Percentiles rank a stretch among this genome's conserved stretches.
Conservation (phyloP, 2,888 invertebrate genomes). For the Melanotus villosus region DNA sequence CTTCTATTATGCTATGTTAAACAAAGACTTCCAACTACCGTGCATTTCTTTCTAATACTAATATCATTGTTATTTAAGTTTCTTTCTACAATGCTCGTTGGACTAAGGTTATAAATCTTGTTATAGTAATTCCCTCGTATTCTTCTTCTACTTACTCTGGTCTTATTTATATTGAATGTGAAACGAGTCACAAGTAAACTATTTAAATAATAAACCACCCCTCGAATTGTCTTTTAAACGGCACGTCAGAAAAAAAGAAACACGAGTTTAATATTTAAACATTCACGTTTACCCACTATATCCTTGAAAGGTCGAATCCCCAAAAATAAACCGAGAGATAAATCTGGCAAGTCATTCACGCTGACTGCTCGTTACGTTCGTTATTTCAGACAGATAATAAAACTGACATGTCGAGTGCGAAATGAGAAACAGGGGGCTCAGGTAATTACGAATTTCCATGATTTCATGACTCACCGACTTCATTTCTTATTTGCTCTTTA, state of each 20-base stretch:
- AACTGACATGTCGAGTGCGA: conserved; percentile 34
- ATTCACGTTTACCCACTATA: background rate
- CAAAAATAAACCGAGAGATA: conserved; percentile 4
- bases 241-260: background rate
- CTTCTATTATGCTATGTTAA: too few relatives aligned
- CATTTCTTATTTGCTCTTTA: conserved; percentile 31
- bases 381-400: conserved; percentile 30
- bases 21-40: too few relatives aligned
- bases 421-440: conserved; percentile 33
- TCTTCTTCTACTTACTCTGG: too few relatives aligned
- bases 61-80: too few relatives aligned
- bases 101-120: too few relatives aligned
- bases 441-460: conserved; percentile 39
- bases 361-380: conserved; percentile 9
- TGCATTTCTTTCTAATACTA: too few relatives aligned
- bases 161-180: too few relatives aligned
- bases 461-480: conserved; percentile 34
- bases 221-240: background rate
- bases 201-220: background rate
- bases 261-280: background rate
- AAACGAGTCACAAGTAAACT: too few relatives aligned
- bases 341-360: conserved; percentile 14
- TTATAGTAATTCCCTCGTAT: too few relatives aligned
- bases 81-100: too few relatives aligned
- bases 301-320: background rate